A percentile compares a stretch with the other conserved stretches of the same genome.
Evolutionary conservation across 2,797 vertebrate genomes (phyloP).

Genomic region (Manis pentadactyla): DNA sequence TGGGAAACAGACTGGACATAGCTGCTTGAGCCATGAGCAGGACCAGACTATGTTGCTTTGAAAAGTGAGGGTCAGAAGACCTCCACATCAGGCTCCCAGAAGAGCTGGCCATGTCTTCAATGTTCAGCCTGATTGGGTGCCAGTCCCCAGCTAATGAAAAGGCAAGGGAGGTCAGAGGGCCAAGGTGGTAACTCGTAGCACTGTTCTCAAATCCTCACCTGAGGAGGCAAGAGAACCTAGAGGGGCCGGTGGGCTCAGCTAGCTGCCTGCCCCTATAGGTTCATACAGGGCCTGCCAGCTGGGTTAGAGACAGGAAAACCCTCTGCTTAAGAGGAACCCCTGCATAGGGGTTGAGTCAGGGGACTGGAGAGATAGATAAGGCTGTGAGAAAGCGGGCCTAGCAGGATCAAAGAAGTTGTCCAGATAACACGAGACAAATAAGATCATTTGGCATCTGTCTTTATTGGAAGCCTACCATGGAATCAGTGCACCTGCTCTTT

Average conservation of each 20-base stretch:
- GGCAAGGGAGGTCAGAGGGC: neutral
- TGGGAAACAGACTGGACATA: slow-evolving; percentile 7
- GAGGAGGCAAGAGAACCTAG: neutral
- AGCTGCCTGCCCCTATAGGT: neutral
- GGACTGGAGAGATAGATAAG: neutral
- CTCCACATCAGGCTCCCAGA: neutral
- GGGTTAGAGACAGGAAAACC: neutral
- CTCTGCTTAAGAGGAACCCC: neutral
- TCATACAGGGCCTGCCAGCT: neutral
- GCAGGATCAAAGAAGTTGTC: neutral
- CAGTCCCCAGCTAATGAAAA: neutral
- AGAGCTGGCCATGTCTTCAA: neutral
- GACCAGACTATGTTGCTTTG: neutral
- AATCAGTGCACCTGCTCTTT: neutral
- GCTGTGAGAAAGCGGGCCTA: neutral
- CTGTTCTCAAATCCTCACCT: neutral
- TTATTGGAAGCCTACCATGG: neutral
- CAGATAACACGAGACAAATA: neutral
- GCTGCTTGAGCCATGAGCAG: neutral
- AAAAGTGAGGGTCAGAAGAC: neutral
- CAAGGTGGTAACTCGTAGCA: neutral
- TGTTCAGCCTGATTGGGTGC: neutral
- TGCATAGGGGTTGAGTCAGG: neutral
- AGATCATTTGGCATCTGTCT: neutral
- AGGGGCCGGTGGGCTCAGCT: neutral